Evolutionary conservation across 1,140 invertebrate genomes (phyloP).

Genomic region (Drosophila malerkotliana): DNA sequence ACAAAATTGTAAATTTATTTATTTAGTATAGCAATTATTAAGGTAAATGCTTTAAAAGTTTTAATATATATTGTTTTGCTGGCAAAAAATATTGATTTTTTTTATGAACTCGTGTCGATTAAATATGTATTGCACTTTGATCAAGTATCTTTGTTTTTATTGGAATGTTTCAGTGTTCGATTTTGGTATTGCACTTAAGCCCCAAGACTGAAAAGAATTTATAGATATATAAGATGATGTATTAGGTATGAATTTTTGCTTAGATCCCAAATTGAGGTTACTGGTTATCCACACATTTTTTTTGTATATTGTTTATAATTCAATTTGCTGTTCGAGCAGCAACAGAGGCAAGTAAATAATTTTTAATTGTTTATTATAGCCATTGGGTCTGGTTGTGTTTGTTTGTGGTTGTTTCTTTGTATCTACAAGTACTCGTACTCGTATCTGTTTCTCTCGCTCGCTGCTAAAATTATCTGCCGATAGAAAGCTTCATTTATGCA

Average conservation of each 20-base stretch:
- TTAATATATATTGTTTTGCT: constrained; percentile 26
- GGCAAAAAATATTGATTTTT: constrained; percentile 1
- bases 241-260: constrained; percentile 16
- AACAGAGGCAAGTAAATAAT: constrained; percentile 34
- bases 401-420: constrained; percentile 27
- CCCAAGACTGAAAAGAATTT: constrained; percentile 39
- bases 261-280: constrained; percentile 37
- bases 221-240: constrained; percentile 1
- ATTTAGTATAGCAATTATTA: constrained; percentile 14
- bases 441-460: constrained; percentile 27
- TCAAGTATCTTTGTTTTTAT: constrained; percentile 17
- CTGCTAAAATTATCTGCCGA: constrained; percentile 31
- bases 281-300: neutral
- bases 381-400: constrained; percentile 10
- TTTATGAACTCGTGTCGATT: constrained; percentile 8
- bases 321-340: constrained; percentile 17
- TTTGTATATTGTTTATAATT: constrained; percentile 42
- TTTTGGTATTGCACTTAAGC: constrained; percentile 59
- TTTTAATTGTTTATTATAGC: constrained; percentile 41
- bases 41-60: constrained; percentile 38
- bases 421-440: constrained; percentile 19
- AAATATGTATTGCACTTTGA: constrained; percentile 47
- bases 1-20: constrained; percentile 24
- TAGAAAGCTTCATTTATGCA: constrained; percentile 51
- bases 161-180: constrained; percentile 44